Evolutionary conservation across 2,888 invertebrate genomes (phyloP), one percentile per base, ranked within the genome.

Genomic region (Trichogramma evanescens): DNA sequence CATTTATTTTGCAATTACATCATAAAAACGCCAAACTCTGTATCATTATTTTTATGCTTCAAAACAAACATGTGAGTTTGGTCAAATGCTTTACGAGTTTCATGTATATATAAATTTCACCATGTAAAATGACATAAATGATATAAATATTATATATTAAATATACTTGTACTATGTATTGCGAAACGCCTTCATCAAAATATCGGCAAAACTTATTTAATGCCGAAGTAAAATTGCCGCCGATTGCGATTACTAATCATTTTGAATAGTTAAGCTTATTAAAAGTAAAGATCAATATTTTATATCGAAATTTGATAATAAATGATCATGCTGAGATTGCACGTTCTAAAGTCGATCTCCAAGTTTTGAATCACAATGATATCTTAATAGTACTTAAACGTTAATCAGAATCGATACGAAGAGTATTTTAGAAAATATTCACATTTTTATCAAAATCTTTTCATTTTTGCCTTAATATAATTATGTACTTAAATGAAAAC

Each of bases 31-130:
- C 68, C 69, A 68, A 69, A 69, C 66, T 62, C 64, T 60, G 66
- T 64, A 66, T 56, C 57, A 65, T 67, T 69, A 65, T 66, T 68
- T 69, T 69, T 68, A 65, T 65, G 65, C 63, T 67, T 68, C 57
- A 62, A 63, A 58, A 60, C 60, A 59, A 63, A 60, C 13, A 13
- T 62, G 59, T 61, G 65, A 59, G 64, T 68, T 68, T 66, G 66
- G 65, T 59, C 61, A 56, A 66, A 63, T 58, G 63, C 63, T 66
- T 66, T 64, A 61, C 65, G 56, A 65, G 59, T 62, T 59, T 60
- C 52, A 64, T 59, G 67, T 63, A 66, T 50, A 13, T 58, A 65
- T 65, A 61, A 54, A 50, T 59, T 58, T 61, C 48, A 59, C 48
- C 51, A 65, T 55, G 60, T 54, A 13, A 13, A 13, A 13, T 13